Conservation (phyloP, 2,888 invertebrate genomes). For the Hypomecis atomaria region DNA sequence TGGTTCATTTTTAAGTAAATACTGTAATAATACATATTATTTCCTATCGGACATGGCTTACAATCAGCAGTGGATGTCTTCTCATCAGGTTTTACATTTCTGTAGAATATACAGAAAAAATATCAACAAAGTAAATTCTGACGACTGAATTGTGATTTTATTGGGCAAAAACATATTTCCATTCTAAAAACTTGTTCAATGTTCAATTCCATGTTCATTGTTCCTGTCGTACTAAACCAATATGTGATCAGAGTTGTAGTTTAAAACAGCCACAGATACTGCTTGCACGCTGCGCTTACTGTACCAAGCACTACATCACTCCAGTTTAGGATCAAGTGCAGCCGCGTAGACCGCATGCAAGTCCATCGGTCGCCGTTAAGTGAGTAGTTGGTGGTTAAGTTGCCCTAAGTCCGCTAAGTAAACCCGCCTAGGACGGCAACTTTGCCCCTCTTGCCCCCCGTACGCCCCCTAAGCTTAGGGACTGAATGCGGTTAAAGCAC, state of each 20-base stretch:
- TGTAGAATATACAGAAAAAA: no score
- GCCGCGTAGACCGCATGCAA: constrained; percentile 46
- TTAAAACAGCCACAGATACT: background rate
- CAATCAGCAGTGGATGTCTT: no score
- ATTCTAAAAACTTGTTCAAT: background rate
- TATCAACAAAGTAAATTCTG: no score
- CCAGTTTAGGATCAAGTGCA: background rate
- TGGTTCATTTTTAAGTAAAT: no score
- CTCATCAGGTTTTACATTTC: no score
- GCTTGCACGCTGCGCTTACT: constrained; percentile 20
- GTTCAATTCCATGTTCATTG: background rate
- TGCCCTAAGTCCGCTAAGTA: constrained; percentile 58
- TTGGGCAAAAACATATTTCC: no score
- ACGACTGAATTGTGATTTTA: no score
- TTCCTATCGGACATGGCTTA: no score
- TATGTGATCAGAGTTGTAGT: background rate
- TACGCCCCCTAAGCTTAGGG: background rate
- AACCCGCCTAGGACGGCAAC: constrained; percentile 44
- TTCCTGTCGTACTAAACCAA: background rate
- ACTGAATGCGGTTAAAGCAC: no score
- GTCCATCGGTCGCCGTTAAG: constrained; percentile 54
- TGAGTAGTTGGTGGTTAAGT: constrained; percentile 60
- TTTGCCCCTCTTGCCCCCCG: constrained; percentile 24
- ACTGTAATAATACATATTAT: no score
- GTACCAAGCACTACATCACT: constrained; percentile 3